A percentile compares a stretch with the other conserved stretches of the same genome.
phyloP scores from a whole-genome alignment of 2,797 vertebrate species.

The Intellagama lesueurii region DNA sequence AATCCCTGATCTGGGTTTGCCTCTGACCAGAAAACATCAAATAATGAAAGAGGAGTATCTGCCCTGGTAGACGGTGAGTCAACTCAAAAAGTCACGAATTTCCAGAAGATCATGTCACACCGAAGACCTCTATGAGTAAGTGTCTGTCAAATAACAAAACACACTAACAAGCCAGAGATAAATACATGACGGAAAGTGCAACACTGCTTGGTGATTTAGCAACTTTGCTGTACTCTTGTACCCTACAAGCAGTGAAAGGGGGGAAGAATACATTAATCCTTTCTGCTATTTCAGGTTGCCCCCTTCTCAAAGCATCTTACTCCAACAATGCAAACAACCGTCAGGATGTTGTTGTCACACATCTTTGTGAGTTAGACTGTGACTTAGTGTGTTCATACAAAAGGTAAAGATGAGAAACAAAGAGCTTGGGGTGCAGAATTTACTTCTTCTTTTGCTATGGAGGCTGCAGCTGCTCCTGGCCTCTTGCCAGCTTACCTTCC shows the following conservation, averaged over 20 bases:
- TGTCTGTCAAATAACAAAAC: background rate
- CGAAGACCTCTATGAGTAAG: background rate
- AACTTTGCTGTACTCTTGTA: background rate
- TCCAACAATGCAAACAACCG: background rate
- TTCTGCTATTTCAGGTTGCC: background rate
- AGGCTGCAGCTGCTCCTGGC: background rate
- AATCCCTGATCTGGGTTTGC: background rate
- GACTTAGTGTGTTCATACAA: background rate
- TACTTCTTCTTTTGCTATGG: background rate
- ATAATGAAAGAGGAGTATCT: background rate
- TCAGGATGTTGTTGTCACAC: background rate
- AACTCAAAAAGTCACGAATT: background rate
- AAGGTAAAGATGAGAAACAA: background rate
- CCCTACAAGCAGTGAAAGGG: background rate
- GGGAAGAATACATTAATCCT: background rate
- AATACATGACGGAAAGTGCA: background rate
- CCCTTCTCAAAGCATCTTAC: background rate
- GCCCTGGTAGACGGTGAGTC: background rate
- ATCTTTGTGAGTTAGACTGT: background rate
- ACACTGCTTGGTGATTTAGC: background rate
- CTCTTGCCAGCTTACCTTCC: background rate
- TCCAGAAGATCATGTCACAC: background rate
- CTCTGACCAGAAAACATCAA: background rate
- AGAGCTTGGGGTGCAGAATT: background rate
- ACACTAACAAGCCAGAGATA: background rate